Conservation (phyloP, 2,888 invertebrate species). For the Leptinotarsa peninsularis region DNA sequence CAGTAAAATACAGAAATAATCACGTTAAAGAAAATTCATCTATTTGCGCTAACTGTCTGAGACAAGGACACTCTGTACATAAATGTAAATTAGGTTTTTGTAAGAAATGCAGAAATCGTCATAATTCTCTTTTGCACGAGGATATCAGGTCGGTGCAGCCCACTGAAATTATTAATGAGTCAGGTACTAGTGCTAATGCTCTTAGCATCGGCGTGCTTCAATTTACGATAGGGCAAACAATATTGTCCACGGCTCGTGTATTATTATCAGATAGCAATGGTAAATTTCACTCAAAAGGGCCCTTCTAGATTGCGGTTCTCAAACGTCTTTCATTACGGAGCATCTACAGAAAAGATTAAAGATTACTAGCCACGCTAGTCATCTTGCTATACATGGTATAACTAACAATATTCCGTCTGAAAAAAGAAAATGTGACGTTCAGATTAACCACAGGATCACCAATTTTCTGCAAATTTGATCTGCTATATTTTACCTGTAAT, state of each 20-base stretch:
- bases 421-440: too few relatives aligned
- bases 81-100: conserved; percentile 23
- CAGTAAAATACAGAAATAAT: conserved; percentile 6
- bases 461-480: conserved; percentile 26
- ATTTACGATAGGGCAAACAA: conserved; percentile 5
- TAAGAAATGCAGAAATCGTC: conserved; percentile 7
- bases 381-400: conserved; percentile 30
- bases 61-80: conserved; percentile 15
- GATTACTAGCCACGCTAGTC: conserved; percentile 12
- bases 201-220: neutral
- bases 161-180: neutral
- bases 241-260: conserved; percentile 22
- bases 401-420: neutral
- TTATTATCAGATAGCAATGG: neutral
- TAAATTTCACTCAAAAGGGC: conserved; percentile 5
- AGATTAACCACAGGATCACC: neutral
- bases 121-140: neutral
- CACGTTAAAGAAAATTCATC: conserved; percentile 20
- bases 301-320: conserved; percentile 22
- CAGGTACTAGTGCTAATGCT: neutral
- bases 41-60: conserved; percentile 26
- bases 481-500: conserved; percentile 29
- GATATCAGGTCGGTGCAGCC: neutral
- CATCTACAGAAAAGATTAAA: conserved; percentile 2
- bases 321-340: conserved; percentile 30